phyloP scores from a whole-genome alignment of 2,797 vertebrate species.

The Simalia tracyae region DNA sequence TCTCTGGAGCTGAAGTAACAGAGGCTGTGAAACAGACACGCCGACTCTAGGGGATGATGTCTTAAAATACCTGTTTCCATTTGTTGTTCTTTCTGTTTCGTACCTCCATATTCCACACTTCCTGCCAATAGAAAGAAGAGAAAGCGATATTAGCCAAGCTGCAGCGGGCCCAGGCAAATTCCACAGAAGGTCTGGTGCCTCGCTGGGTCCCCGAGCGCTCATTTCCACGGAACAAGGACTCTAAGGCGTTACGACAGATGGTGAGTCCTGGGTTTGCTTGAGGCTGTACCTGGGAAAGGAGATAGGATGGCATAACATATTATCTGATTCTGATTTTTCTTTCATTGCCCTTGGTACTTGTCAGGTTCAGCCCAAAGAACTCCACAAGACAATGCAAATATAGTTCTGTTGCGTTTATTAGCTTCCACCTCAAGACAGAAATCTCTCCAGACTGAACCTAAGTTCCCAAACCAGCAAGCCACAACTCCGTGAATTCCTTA shows the following conservation, averaged over 20 bases:
- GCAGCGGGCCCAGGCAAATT: slow-evolving; percentile 89
- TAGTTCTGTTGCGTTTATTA: too few relatives aligned
- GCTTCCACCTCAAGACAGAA: too few relatives aligned
- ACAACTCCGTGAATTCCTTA: too few relatives aligned
- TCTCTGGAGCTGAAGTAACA: not conserved
- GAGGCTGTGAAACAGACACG: not conserved
- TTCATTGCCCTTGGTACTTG: too few relatives aligned
- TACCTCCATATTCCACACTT: not conserved
- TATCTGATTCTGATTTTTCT: not conserved
- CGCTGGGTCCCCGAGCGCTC: slow-evolving; percentile 93
- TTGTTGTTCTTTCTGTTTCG: not conserved
- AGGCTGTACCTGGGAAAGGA: not conserved
- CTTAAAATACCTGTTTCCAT: not conserved
- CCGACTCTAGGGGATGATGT: not conserved
- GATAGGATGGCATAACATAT: not conserved
- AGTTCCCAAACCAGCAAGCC: too few relatives aligned
- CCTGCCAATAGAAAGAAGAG: slow-evolving; percentile 86
- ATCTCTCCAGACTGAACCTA: too few relatives aligned
- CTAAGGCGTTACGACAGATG: slow-evolving; percentile 97
- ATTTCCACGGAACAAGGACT: slow-evolving; percentile 91
- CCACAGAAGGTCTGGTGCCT: slow-evolving; percentile 86
- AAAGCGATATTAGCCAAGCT: slow-evolving; percentile 95
- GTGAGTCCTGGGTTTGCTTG: slow-evolving; percentile 67
- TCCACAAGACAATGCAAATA: too few relatives aligned
- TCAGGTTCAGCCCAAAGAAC: too few relatives aligned